Evolutionary conservation across 2,797 vertebrate species (phyloP), one percentile per base, ranked within the genome.

Genomic region (Spea hammondii): DNA sequence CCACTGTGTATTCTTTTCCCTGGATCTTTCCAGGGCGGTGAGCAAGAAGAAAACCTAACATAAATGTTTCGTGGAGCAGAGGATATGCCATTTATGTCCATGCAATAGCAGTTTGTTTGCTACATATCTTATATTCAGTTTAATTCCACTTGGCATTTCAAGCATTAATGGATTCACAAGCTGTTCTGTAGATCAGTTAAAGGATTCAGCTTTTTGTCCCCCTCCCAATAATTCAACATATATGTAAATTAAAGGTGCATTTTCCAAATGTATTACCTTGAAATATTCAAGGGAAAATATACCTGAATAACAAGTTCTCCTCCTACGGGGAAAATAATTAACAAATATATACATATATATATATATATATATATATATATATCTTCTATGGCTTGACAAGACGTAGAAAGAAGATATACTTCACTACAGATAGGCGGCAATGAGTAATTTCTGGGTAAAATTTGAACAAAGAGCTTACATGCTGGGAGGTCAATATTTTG

Each of bases 1-100:
- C 92, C 94, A 94, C 87, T 87, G 89, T 90, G 90, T 92, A 91
- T 89, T 85, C 90, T 88, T 88, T 86, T 91, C 86, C 90, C 86
- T 84, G 83, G 86, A 87, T 88, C 88, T 91, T 91, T 84, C 48
- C 83, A 83, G 86, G 86, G 87, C 79, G 85, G 76, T 82, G 85
- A 85, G 17, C 83, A 85, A 91, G 87, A 85, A 84, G 88, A 86
- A 32, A 80, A 82, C 83, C 79, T 79, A 83, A 79, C 83, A 80
- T 82, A 83, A 77, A 87, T 89, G 86, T 88, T 90, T 90, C 87
- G 87, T 86, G 86, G 82, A 85, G 89, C 87, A 85, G 86, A 88
- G 85, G 85, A 91, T 89, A 89, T 89, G 86, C 86, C 87, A 88
- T 89, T 88, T 87, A 86, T 88, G 79, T 82, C 74, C 85, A 89